Base-by-base conservation (phyloP, 2,888 invertebrate genomes). In the Copidosoma aretas region DNA sequence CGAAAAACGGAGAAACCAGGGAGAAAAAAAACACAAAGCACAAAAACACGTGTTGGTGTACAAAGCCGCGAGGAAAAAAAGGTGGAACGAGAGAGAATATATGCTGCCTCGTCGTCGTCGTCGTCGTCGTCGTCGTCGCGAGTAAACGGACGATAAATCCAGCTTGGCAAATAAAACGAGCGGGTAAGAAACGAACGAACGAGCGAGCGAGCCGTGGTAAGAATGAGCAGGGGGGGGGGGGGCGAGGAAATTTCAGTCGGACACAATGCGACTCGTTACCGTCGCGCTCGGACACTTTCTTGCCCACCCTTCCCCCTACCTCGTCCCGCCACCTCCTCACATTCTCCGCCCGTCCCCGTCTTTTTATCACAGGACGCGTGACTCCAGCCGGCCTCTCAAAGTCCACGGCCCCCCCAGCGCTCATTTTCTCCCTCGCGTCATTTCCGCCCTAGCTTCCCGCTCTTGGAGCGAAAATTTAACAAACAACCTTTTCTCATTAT, bases 141-240 rank as follows among this genome's bases (percentile, higher is more conserved):
- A 74, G 77, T 78, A 76, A 78, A 77, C 75, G 76, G 75, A 77
- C 78, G 77, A 76, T 77, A 76, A 77, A 78, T 79, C 74, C 74
- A 65, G 68, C 71, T 65, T 66, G 76, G 74, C 71, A 77, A 80
- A 79, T 79, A 78, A 78, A 78, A 77, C 74, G 76, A 74, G 73
- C 70, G 25, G 1, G 24, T 22, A 22, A 17, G 19, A 17, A 15
- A 4, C 21, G 24, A 22, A 56, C 10, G 32, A 64, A 21, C 41
- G n/a, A 49, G 54, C 21, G 32, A 22, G 56, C 22, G 21, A 41
- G 32, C 43, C 25, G 22, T 15, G 17, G 59, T 22, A 17, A 46
- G 46, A 21, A 43, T 10, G 14, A n/a, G 54, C 12, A 24, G 25
- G n/a, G 25, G 14, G 52, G n/a, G 51, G 59, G 53, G 39, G 64